phyloP scores from a whole-genome alignment of 2,797 vertebrate genomes.

The Poecilia wingei region DNA sequence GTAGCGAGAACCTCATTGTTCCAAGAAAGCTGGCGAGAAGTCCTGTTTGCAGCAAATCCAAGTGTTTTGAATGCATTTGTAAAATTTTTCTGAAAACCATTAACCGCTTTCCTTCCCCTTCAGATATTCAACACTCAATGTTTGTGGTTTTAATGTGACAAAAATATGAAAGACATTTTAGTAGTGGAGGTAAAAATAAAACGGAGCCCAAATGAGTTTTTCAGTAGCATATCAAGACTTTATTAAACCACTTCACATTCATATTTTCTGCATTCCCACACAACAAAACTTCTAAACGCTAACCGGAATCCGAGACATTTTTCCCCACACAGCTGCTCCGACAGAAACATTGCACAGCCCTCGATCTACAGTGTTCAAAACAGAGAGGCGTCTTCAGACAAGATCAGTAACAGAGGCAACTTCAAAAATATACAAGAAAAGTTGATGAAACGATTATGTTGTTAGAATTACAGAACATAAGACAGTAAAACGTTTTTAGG shows the following conservation, averaged over 20 bases:
- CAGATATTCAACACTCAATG: too few species aligned
- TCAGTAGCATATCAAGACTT: conserved; percentile 37
- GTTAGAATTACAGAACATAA: background rate
- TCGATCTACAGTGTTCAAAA: background rate
- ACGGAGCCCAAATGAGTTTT: background rate
- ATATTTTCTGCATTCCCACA: conserved; percentile 57
- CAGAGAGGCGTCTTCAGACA: background rate
- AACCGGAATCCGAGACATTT: background rate
- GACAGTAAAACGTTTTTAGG: background rate
- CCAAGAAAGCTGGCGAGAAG: background rate
- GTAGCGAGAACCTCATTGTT: background rate
- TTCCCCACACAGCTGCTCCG: background rate
- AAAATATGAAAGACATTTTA: background rate
- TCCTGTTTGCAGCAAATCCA: background rate
- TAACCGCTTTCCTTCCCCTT: too few species aligned
- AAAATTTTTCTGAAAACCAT: too few species aligned
- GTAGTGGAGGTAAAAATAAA: background rate
- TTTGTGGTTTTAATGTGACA: background rate
- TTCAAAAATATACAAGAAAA: background rate
- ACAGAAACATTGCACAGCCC: background rate
- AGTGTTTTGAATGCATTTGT: background rate
- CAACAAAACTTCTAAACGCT: conserved; percentile 21
- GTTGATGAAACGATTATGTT: background rate
- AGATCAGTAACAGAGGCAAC: background rate
- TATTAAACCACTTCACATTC: conserved; percentile 71